phyloP scores from a whole-genome alignment of 2,888 invertebrate genomes.

The Nomada fabriciana region DNA sequence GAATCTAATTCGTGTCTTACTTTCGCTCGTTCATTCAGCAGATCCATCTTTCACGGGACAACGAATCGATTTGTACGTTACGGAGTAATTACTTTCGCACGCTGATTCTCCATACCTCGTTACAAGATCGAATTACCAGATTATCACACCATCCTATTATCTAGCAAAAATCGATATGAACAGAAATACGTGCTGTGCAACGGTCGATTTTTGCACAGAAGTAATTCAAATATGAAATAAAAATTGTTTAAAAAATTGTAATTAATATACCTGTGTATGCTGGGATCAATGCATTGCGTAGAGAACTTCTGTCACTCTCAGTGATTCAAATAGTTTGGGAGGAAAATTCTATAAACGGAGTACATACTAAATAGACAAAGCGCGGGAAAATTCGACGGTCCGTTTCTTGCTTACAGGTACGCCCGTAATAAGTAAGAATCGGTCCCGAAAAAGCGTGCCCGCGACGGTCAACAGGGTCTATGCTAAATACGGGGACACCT shows the following conservation, averaged over 20 bases:
- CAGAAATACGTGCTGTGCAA: too few species aligned
- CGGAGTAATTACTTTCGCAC: neutral
- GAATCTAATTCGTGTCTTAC: constrained; percentile 43
- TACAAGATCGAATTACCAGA: neutral
- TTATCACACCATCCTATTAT: neutral
- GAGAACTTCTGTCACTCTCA: neutral
- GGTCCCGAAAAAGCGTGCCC: constrained; percentile 9
- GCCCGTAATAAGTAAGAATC: constrained; percentile 49
- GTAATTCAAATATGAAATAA: too few species aligned
- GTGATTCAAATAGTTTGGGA: neutral
- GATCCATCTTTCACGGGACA: neutral
- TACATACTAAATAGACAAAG: constrained; percentile 15
- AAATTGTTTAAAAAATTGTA: too few species aligned
- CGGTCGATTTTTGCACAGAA: too few species aligned
- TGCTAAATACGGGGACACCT: constrained; percentile 41
- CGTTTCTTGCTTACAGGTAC: constrained; percentile 32
- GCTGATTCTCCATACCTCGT: neutral
- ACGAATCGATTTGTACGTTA: neutral
- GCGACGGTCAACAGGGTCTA: constrained; percentile 33
- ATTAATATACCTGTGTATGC: too few species aligned
- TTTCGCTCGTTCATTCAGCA: constrained; percentile 25
- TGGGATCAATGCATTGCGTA: too few species aligned
- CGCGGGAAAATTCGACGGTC: neutral
- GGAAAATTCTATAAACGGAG: constrained; percentile 17
- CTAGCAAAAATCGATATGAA: neutral